phyloP scores from a whole-genome alignment of 2,888 invertebrate species.

The Willowsia nigromaculata region DNA sequence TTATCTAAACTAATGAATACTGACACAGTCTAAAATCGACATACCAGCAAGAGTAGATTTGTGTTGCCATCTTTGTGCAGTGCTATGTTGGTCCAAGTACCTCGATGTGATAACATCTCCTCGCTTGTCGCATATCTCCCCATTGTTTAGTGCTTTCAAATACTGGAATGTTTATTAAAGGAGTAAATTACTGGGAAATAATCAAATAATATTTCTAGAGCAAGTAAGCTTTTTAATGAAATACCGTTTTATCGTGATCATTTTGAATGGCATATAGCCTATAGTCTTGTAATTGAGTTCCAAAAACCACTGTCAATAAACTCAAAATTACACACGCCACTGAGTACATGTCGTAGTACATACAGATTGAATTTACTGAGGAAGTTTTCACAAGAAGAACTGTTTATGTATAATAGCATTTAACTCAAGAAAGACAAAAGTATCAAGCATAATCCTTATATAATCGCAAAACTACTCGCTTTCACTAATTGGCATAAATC shows the following conservation, averaged over 20 bases:
- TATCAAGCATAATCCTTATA: too few relatives aligned
- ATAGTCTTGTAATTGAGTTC: conserved; percentile 17
- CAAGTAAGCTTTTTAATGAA: background rate
- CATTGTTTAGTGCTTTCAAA: conserved; percentile 49
- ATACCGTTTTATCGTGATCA: conserved; percentile 53
- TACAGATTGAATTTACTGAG: background rate
- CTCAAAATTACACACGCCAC: too few relatives aligned
- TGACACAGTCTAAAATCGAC: background rate
- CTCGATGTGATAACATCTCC: conserved; percentile 53
- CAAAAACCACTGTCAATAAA: background rate
- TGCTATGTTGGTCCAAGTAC: conserved; percentile 27
- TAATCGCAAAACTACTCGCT: too few relatives aligned
- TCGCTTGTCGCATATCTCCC: conserved; percentile 51
- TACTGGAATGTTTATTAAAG: conserved; percentile 11
- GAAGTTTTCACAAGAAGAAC: too few relatives aligned
- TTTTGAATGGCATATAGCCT: conserved; percentile 52
- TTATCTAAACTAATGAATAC: background rate
- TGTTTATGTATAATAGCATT: too few relatives aligned
- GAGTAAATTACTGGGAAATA: background rate
- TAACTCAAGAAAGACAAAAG: too few relatives aligned
- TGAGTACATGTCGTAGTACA: background rate
- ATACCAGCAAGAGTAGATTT: conserved; percentile 29
- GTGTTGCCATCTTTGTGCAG: conserved; percentile 42
- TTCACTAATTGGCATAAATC: too few relatives aligned
- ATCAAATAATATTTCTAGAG: background rate